Evolutionary conservation across 2,888 invertebrate genomes (phyloP).

Genomic region (Parnassius glacialis): DNA sequence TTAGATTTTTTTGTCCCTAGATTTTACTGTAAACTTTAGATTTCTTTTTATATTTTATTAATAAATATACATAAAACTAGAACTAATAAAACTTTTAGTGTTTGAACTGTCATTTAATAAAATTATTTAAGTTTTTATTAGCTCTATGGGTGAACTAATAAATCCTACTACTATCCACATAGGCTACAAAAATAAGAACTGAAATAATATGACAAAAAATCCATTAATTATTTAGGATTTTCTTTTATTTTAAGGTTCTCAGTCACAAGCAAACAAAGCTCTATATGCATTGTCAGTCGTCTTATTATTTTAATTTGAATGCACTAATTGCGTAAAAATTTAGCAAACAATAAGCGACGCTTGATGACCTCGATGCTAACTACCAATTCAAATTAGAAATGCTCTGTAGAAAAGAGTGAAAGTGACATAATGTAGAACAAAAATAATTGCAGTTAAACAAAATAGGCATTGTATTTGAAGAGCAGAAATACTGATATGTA

Average conservation of each 20-base stretch:
- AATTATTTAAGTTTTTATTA: slow-evolving; percentile 3
- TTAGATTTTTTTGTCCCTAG: too few species aligned
- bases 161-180: not conserved
- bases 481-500: not conserved
- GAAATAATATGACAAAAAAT: not conserved
- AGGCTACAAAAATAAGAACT: too few species aligned
- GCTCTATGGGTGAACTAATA: not conserved
- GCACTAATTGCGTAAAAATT: not conserved
- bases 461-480: slow-evolving; percentile 9
- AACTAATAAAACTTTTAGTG: too few species aligned
- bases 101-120: slow-evolving; percentile 4
- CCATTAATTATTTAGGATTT: too few species aligned
- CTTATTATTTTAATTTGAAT: too few species aligned
- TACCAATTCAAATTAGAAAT: slow-evolving; percentile 17
- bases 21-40: too few species aligned
- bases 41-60: too few species aligned
- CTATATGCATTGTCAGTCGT: too few species aligned
- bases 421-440: slow-evolving; percentile 23
- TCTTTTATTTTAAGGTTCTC: too few species aligned
- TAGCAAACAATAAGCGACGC: slow-evolving; percentile 17
- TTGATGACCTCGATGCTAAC: slow-evolving; percentile 15
- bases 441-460: slow-evolving; percentile 22
- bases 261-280: too few species aligned
- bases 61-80: too few species aligned
- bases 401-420: slow-evolving; percentile 23